A percentile compares a stretch with the other conserved stretches of the same genome.
Conservation (phyloP, 2,888 invertebrate species). For the Phymatocera aterrima region DNA sequence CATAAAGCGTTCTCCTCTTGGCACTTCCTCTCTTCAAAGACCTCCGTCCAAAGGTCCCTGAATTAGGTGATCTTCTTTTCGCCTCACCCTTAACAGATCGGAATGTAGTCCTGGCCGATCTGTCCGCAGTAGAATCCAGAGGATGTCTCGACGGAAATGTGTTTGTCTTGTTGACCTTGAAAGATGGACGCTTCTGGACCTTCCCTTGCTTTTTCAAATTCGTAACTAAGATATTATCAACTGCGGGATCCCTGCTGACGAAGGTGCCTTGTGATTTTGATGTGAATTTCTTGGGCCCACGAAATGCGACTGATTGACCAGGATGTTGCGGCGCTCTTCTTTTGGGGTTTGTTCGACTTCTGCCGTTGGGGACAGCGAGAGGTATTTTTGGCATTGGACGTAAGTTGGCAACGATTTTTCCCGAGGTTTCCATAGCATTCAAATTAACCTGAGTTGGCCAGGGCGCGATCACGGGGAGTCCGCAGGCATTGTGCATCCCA, state of each 20-base stretch:
- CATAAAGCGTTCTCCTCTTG: constrained; percentile 69
- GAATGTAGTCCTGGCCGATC: constrained; percentile 44
- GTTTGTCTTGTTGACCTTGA: constrained; percentile 55
- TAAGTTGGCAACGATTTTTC: constrained; percentile 23
- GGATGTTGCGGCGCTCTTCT: constrained; percentile 47
- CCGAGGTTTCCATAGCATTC: constrained; percentile 45
- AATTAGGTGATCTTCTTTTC: background rate
- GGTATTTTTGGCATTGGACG: constrained; percentile 15
- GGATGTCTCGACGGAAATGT: constrained; percentile 53
- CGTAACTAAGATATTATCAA: constrained; percentile 42
- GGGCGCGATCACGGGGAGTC: constrained; percentile 64
- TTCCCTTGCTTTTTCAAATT: constrained; percentile 47
- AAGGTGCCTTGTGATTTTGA: constrained; percentile 50
- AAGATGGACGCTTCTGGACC: constrained; percentile 57
- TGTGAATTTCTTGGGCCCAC: constrained; percentile 46
- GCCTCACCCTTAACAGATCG: constrained; percentile 44
- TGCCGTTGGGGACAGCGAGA: constrained; percentile 25
- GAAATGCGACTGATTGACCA: constrained; percentile 25
- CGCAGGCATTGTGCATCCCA: constrained; percentile 70
- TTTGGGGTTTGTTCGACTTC: constrained; percentile 42
- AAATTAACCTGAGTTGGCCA: constrained; percentile 53
- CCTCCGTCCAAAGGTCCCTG: constrained; percentile 46
- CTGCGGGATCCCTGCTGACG: constrained; percentile 49
- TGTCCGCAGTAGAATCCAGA: constrained; percentile 38
- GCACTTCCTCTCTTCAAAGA: constrained; percentile 51